phyloP scores from a whole-genome alignment of 2,797 vertebrate genomes.

The Neostethus bicornis region DNA sequence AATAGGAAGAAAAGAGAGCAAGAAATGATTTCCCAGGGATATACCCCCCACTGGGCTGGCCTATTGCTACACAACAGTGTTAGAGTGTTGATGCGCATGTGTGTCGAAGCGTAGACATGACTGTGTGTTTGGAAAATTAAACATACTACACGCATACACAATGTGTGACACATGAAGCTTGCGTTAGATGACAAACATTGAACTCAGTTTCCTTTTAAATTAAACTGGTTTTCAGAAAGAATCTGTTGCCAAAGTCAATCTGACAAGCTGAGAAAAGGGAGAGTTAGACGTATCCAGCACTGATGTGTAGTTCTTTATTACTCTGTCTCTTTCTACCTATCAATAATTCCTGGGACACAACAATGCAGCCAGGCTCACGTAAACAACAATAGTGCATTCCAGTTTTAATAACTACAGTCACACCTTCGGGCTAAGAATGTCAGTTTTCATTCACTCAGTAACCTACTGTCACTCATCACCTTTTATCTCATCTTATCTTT shows the following conservation, averaged over 20 bases:
- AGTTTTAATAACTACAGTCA: slow-evolving; percentile 71
- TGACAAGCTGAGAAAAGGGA: slow-evolving; percentile 29
- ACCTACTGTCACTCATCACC: slow-evolving; percentile 30
- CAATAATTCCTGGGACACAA: slow-evolving; percentile 71
- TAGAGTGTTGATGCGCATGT: slow-evolving; percentile 24
- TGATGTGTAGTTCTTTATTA: slow-evolving; percentile 62
- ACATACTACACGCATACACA: slow-evolving; percentile 22
- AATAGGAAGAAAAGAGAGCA: slow-evolving; percentile 75
- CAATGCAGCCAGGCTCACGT: slow-evolving; percentile 52
- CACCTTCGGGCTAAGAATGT: slow-evolving; percentile 60
- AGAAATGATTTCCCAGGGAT: slow-evolving; percentile 77
- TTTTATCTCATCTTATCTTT: slow-evolving; percentile 22
- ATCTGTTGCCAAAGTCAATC: slow-evolving; percentile 34
- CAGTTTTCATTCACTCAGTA: slow-evolving; percentile 36
- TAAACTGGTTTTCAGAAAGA: slow-evolving; percentile 24
- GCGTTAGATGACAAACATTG: slow-evolving; percentile 6
- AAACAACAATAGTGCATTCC: slow-evolving; percentile 61
- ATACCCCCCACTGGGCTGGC: slow-evolving; percentile 71
- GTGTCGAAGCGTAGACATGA: slow-evolving; percentile 21
- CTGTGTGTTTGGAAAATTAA: slow-evolving; percentile 25
- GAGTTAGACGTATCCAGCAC: slow-evolving; percentile 31
- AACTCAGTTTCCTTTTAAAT: slow-evolving; percentile 41
- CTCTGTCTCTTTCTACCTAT: slow-evolving; percentile 56
- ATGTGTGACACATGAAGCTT: slow-evolving; percentile 10
- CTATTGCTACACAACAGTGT: slow-evolving; percentile 57